A percentile compares a stretch with the other conserved stretches of the same genome.
These are phyloP conservation scores for Aquatica leii DNA, from an alignment of 2,888 invertebrate species.

Conservation along the genomic window DNA sequence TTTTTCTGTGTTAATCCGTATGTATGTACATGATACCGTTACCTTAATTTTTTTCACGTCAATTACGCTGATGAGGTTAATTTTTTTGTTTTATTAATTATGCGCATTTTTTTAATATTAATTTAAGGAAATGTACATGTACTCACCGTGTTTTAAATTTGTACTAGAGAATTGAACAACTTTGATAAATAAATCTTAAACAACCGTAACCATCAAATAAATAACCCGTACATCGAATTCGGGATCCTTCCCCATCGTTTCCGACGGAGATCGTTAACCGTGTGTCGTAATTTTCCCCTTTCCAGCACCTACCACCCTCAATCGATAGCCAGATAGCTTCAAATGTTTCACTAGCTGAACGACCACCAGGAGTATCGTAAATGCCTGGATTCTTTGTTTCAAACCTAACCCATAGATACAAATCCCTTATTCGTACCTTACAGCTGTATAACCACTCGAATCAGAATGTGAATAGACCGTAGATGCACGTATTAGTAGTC, in stretches of 20 bases:
- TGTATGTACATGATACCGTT: no score
- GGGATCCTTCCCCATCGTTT: constrained; percentile 38
- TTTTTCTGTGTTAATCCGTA: no score
- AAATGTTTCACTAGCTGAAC: constrained; percentile 57
- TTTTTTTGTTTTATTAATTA: not conserved
- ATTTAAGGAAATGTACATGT: constrained; percentile 2
- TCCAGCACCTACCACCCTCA: constrained; percentile 42
- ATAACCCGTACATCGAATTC: constrained; percentile 38
- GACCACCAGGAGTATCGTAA: constrained; percentile 57
- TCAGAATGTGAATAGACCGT: constrained; percentile 27
- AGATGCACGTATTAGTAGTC: constrained; percentile 19
- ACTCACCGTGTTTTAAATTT: not conserved
- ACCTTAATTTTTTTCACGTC: no score
- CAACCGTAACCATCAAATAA: constrained; percentile 32
- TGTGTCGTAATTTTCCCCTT: constrained; percentile 43
- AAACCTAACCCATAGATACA: constrained; percentile 53
- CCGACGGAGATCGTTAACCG: constrained; percentile 40
- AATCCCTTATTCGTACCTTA: constrained; percentile 55
- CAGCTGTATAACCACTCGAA: constrained; percentile 44
- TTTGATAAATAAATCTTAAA: constrained; percentile 35
- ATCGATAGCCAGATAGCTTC: constrained; percentile 57
- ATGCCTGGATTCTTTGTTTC: constrained; percentile 57
- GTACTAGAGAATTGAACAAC: constrained; percentile 14
- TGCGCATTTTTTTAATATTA: not conserved
- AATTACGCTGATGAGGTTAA: no score